These are phyloP conservation scores for Hydrocynus forskahlii DNA, from an alignment of 2,797 vertebrate genomes.

Conservation along the genomic window DNA sequence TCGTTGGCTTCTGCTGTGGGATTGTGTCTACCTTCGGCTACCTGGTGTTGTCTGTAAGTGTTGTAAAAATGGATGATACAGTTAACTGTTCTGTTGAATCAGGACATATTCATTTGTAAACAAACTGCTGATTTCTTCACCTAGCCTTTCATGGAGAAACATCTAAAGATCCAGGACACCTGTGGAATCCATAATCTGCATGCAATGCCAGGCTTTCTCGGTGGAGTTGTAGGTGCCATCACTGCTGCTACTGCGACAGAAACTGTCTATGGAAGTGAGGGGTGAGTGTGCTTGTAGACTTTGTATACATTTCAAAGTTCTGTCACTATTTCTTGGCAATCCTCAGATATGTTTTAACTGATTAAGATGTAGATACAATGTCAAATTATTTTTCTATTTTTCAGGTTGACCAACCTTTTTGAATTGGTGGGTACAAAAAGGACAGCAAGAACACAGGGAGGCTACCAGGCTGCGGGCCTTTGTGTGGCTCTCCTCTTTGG, in stretches of 20 bases:
- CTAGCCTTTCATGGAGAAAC: constrained; percentile 89
- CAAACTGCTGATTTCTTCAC: constrained; percentile 28
- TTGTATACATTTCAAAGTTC: background rate
- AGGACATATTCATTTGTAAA: background rate
- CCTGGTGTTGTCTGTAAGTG: constrained; percentile 85
- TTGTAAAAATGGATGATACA: background rate
- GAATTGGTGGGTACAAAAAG: constrained; percentile 68
- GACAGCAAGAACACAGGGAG: constrained; percentile 78
- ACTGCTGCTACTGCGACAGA: constrained; percentile 82
- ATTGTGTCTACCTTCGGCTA: constrained; percentile 90
- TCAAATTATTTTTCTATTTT: background rate
- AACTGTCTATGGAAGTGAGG: constrained; percentile 79
- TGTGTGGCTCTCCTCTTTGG: constrained; percentile 88
- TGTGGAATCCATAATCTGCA: constrained; percentile 97
- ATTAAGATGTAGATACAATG: background rate
- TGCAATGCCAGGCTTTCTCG: constrained; percentile 89
- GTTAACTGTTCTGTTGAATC: background rate
- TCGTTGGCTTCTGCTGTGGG: constrained; percentile 88
- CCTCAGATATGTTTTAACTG: too few relatives aligned
- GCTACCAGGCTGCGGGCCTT: constrained; percentile 87
- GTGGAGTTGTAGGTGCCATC: constrained; percentile 88
- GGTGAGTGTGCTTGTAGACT: constrained; percentile 74
- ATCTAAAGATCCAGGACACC: constrained; percentile 89
- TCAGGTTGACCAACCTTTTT: constrained; percentile 80
- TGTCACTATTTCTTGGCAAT: background rate